Evolutionary conservation across 1,140 invertebrate species (phyloP).

Genomic region (Aphelenchoides fujianensis): DNA sequence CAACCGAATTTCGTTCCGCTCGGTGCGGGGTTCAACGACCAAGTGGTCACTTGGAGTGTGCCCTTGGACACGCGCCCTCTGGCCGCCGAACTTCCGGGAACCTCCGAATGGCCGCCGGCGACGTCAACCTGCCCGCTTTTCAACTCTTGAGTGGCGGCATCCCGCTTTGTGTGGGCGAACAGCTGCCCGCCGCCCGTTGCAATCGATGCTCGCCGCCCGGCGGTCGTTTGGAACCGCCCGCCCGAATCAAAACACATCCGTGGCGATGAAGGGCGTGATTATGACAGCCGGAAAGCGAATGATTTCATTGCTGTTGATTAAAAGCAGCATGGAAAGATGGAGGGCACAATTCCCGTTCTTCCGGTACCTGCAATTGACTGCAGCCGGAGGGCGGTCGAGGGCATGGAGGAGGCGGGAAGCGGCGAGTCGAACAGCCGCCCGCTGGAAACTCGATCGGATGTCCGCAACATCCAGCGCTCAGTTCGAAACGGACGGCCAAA

Average conservation of each 20-base stretch:
- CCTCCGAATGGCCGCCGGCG: neutral
- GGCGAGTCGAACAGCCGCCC: neutral
- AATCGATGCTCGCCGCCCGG: neutral
- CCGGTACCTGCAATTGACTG: too few relatives aligned
- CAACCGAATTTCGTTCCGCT: neutral
- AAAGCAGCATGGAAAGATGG: too few relatives aligned
- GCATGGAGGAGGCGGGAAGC: neutral
- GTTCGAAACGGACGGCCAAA: too few relatives aligned
- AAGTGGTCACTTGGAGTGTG: neutral
- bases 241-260: neutral
- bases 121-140: neutral
- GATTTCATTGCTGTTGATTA: too few relatives aligned
- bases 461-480: neutral
- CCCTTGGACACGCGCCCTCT: neutral
- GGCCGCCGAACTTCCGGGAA: neutral
- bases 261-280: neutral
- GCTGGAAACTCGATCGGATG: conserved; percentile 1
- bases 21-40: neutral
- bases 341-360: too few relatives aligned
- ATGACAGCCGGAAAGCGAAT: neutral
- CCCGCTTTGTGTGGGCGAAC: neutral
- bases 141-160: neutral
- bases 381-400: too few relatives aligned
- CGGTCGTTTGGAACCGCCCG: too few relatives aligned
- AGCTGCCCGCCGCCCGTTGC: neutral